phyloP scores from a whole-genome alignment of 2,888 invertebrate genomes.

The Sphecodes monilicornis region DNA sequence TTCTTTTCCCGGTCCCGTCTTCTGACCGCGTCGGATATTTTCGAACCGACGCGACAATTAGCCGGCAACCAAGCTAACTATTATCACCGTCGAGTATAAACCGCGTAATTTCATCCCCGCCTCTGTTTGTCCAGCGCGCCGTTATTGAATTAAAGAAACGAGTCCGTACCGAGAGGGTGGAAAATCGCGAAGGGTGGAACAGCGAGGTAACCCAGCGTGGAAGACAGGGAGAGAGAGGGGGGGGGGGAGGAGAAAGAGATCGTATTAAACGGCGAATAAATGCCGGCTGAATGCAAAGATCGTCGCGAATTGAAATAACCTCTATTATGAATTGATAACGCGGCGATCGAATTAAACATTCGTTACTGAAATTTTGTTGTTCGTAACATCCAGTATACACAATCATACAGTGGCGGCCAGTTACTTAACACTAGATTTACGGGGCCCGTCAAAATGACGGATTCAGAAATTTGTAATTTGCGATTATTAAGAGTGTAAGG shows the following conservation, averaged over 20 bases:
- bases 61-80: constrained; percentile 35
- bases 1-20: constrained; percentile 11
- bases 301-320: constrained; percentile 6
- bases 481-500: no score
- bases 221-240: neutral
- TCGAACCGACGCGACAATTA: constrained; percentile 41
- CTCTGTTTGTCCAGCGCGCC: neutral
- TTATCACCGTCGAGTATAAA: neutral
- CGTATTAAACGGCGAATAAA: constrained; percentile 17
- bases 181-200: neutral
- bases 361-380: neutral
- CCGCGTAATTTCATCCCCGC: constrained; percentile 9
- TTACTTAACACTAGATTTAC: no score
- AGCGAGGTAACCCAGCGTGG: neutral
- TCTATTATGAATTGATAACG: neutral
- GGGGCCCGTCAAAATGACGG: no score
- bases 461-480: no score
- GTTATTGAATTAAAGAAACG: constrained; percentile 19
- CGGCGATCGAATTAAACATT: neutral
- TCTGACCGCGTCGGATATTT: constrained; percentile 33
- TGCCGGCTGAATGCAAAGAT: neutral
- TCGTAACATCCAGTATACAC: neutral
- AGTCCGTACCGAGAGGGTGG: neutral
- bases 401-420: no score
- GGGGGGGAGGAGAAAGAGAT: neutral